Percentiles rank a stretch among this genome's conserved stretches.
phyloP scores from a whole-genome alignment of 2,797 vertebrate species.

The Saxicola maurus region DNA sequence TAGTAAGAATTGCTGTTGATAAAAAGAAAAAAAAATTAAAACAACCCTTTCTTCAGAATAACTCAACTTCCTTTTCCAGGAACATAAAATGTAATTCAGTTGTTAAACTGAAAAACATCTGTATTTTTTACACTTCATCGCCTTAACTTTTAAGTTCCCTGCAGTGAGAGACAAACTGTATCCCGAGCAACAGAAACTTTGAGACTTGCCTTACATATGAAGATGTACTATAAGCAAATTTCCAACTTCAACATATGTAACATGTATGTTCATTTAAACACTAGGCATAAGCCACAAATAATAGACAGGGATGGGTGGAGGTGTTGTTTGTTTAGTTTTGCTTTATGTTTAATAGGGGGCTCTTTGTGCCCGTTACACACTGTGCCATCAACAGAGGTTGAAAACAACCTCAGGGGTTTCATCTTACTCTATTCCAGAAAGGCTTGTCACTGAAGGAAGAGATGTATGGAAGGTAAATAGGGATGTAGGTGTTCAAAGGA shows the following conservation, averaged over 20 bases:
- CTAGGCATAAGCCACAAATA: not conserved
- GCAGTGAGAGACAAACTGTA: not conserved
- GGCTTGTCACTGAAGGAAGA: not conserved
- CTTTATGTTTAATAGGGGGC: not conserved
- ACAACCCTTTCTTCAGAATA: not conserved
- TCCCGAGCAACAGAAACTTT: not conserved
- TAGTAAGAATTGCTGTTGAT: not conserved
- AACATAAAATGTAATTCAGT: not conserved
- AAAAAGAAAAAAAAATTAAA: not conserved
- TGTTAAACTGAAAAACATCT: not conserved
- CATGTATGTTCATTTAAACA: not conserved
- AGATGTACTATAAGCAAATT: not conserved
- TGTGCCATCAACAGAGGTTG: rapidly evolving
- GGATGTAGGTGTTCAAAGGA: rapidly evolving
- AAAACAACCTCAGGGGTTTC: not conserved
- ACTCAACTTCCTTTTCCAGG: not conserved
- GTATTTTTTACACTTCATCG: not conserved
- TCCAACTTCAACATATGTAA: not conserved
- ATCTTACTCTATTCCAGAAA: not conserved
- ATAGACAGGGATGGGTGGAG: rapidly evolving
- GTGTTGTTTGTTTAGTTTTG: not conserved
- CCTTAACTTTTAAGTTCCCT: not conserved
- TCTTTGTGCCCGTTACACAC: not conserved
- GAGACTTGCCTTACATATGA: not conserved
- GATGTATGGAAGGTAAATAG: not conserved